phyloP scores from a whole-genome alignment of 1,140 invertebrate species.

The Hylyphantes graminicola region DNA sequence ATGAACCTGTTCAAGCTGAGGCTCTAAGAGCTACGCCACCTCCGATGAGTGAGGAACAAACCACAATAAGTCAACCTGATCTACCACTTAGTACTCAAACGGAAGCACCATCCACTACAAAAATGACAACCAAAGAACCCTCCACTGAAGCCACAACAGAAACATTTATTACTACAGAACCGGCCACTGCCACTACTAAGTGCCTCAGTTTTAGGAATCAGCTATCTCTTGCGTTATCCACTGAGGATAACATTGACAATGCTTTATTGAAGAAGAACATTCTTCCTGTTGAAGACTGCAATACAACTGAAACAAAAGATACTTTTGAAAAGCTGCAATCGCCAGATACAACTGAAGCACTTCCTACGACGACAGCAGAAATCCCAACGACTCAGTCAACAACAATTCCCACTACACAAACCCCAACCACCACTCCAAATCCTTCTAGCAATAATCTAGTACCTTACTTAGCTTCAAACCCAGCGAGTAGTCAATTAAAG shows the following conservation, averaged over 20 bases:
- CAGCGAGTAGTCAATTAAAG: constrained; percentile 13
- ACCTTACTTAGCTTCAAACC: constrained; percentile 27
- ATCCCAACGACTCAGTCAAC: not conserved
- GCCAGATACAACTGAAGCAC: not conserved
- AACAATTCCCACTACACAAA: not conserved
- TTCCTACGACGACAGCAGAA: constrained; percentile 5
- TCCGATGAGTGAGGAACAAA: not conserved
- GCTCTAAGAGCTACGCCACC: constrained; percentile 23
- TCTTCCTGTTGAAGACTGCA: constrained; percentile 47
- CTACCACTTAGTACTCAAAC: not conserved
- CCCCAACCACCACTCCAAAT: constrained; percentile 3
- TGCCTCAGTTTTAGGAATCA: constrained; percentile 48
- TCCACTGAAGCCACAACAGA: not conserved
- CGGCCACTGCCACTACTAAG: constrained; percentile 27
- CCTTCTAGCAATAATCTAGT: constrained; percentile 10
- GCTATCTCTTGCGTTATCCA: constrained; percentile 53
- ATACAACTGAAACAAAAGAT: constrained; percentile 18
- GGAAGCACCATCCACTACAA: not conserved
- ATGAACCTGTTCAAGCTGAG: constrained; percentile 33
- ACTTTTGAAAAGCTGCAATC: constrained; percentile 41
- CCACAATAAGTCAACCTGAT: not conserved
- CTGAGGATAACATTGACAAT: constrained; percentile 56
- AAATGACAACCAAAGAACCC: not conserved
- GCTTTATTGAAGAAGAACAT: constrained; percentile 40
- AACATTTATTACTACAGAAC: not conserved